Conservation (phyloP, 2,113 vertebrate species). For the Cricetomys ansorgei region DNA sequence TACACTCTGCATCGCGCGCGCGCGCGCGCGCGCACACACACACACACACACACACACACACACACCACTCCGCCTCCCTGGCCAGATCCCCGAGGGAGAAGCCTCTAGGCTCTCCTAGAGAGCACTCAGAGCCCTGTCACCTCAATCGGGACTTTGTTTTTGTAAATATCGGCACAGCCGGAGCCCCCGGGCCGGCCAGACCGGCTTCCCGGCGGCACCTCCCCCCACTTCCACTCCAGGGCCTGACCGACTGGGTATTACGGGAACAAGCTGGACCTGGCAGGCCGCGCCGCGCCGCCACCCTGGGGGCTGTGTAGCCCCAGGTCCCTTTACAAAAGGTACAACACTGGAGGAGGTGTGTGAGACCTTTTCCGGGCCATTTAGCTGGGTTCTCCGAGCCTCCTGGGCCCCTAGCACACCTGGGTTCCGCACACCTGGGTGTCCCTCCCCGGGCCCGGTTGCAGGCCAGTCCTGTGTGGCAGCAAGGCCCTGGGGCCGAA, state of each 20-base stretch:
- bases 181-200: conserved; percentile 19
- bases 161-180: conserved; percentile 51
- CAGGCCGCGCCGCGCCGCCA: conserved; percentile 55
- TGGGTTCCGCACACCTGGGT: conserved; percentile 58
- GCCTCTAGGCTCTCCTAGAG: not conserved
- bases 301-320: not conserved
- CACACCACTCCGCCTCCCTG: not conserved
- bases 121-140: not conserved
- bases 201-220: conserved; percentile 53
- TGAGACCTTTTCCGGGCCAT: conserved; percentile 13
- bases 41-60: not conserved
- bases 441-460: not conserved
- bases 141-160: conserved; percentile 43
- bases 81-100: not conserved
- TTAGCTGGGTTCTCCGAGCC: conserved; percentile 4
- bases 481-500: conserved; percentile 19
- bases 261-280: conserved; percentile 73
- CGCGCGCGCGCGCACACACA: not conserved
- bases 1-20: conserved; percentile 46
- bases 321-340: conserved; percentile 18
- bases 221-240: conserved; percentile 61
- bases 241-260: conserved; percentile 59
- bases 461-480: not conserved
- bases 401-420: conserved; percentile 38
- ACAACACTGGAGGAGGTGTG: not conserved